Evolutionary conservation across 2,797 vertebrate genomes (phyloP).

Genomic region (Phylloscopus collybita): DNA sequence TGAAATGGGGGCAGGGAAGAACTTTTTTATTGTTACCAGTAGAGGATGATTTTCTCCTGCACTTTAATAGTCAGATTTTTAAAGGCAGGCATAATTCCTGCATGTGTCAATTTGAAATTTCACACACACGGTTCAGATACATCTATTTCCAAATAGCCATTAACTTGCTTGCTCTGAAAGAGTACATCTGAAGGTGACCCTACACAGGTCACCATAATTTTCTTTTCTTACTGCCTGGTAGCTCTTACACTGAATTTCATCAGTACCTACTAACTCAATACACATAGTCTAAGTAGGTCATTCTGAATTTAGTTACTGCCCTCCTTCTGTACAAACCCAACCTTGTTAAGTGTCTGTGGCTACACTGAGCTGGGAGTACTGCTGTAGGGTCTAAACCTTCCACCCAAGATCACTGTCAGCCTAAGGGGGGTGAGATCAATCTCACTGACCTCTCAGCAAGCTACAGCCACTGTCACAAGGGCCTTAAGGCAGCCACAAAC

Average conservation of each 20-base stretch:
- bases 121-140: neutral
- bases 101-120: neutral
- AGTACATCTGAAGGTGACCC: conserved; percentile 23
- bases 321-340: conserved; percentile 19
- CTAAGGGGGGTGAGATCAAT: neutral
- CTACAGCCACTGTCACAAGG: neutral
- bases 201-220: neutral
- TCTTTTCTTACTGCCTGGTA: neutral
- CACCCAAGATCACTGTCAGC: accelerated
- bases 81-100: neutral
- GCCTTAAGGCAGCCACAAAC: neutral
- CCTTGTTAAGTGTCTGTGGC: neutral
- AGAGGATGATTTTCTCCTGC: neutral
- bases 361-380: neutral
- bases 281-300: conserved; percentile 16
- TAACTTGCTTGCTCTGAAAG: neutral
- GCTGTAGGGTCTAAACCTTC: neutral
- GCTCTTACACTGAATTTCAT: conserved; percentile 8
- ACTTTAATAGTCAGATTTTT: neutral
- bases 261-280: conserved; percentile 38
- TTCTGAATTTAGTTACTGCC: conserved; percentile 61
- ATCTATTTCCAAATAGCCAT: neutral
- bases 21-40: neutral
- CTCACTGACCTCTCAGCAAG: neutral
- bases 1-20: neutral